phyloP scores from a whole-genome alignment of 2,888 invertebrate genomes.

The Acrobasis consociella region DNA sequence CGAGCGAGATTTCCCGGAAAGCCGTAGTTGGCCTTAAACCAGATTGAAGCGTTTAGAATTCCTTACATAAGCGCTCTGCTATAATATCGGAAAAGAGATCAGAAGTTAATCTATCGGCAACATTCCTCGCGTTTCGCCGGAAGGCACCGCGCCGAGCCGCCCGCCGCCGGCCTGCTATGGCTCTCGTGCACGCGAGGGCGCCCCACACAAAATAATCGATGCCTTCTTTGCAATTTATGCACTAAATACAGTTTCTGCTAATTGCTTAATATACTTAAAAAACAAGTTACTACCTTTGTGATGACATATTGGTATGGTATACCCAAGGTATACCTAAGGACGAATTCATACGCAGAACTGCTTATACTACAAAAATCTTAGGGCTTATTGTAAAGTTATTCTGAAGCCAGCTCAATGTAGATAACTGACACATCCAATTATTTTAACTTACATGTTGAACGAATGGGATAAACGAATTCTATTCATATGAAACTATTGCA shows the following conservation, averaged over 20 bases:
- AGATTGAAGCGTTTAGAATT: constrained; percentile 79
- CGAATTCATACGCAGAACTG: too few species aligned
- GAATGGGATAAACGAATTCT: too few species aligned
- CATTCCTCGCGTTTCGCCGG: constrained; percentile 81
- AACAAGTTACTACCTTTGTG: too few species aligned
- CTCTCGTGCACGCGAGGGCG: constrained; percentile 68
- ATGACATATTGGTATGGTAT: too few species aligned
- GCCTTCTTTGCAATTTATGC: constrained; percentile 62
- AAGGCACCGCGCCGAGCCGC: constrained; percentile 64
- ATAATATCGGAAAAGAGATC: constrained; percentile 82
- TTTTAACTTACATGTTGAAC: too few species aligned
- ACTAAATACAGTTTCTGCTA: constrained; percentile 36
- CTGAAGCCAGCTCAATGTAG: too few species aligned
- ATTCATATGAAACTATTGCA: neutral
- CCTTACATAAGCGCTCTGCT: constrained; percentile 77
- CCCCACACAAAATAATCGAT: constrained; percentile 66
- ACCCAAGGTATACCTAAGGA: too few species aligned
- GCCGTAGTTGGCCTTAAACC: constrained; percentile 71
- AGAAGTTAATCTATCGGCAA: constrained; percentile 83
- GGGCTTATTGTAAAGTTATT: too few species aligned
- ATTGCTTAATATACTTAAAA: neutral
- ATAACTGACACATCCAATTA: too few species aligned
- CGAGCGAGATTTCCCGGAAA: constrained; percentile 53
- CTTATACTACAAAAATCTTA: too few species aligned
- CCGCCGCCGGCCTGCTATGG: constrained; percentile 50